Conservation (phyloP, 2,888 invertebrate species). For the Drosophila atroscutellata region DNA sequence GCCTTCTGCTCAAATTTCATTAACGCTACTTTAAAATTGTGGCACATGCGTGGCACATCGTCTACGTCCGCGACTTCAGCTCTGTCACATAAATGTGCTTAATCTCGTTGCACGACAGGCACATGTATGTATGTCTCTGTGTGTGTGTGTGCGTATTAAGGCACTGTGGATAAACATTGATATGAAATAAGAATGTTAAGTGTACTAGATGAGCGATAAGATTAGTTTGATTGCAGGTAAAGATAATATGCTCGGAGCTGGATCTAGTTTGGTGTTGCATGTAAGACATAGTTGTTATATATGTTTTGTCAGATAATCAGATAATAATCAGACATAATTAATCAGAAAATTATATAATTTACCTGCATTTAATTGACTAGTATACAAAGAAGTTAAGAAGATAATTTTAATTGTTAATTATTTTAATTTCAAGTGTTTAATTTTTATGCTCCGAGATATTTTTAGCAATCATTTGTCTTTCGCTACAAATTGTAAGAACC, state of each 20-base stretch:
- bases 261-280: background rate
- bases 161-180: constrained; percentile 23
- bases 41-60: constrained; percentile 67
- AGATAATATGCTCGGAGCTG: background rate
- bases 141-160: background rate
- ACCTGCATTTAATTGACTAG: background rate
- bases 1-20: constrained; percentile 69
- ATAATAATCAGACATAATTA: background rate
- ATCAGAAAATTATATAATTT: background rate
- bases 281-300: background rate
- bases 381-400: background rate
- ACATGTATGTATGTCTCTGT: background rate
- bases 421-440: background rate
- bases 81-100: constrained; percentile 74
- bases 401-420: background rate
- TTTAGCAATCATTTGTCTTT: background rate
- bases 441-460: background rate
- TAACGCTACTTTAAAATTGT: constrained; percentile 74
- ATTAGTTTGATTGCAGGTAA: background rate
- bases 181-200: constrained; percentile 13
- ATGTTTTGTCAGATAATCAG: background rate
- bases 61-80: constrained; percentile 30
- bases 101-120: constrained; percentile 68
- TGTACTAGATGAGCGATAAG: background rate
- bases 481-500: background rate